These are phyloP conservation scores for Antheraea pernyi DNA, from an alignment of 1,140 invertebrate species.

Conservation along the genomic window DNA sequence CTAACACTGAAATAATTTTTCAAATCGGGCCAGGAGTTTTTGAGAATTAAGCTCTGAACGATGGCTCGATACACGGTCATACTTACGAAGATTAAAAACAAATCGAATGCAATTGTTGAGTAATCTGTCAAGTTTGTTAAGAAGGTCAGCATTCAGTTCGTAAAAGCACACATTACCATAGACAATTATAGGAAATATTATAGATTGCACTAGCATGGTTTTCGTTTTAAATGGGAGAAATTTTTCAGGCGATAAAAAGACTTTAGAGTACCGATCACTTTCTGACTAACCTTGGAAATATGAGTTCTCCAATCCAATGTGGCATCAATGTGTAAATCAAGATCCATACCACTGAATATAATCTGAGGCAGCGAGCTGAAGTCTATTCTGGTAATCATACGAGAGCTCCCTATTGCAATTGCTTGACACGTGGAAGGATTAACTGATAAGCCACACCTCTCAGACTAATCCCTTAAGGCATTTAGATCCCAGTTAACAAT, in stretches of 20 bases:
- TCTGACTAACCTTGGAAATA: background rate
- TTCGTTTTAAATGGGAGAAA: background rate
- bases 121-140: conserved; percentile 1
- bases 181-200: background rate
- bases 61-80: background rate
- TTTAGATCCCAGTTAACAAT: no score
- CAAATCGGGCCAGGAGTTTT: no score
- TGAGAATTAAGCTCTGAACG: no score
- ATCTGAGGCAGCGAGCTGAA: no score
- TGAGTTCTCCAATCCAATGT: background rate
- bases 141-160: background rate
- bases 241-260: conserved; percentile 1
- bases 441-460: no score
- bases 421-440: no score
- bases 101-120: conserved; percentile 4
- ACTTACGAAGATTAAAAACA: background rate
- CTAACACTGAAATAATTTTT: no score
- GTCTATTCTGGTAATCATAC: no score
- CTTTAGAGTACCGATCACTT: background rate
- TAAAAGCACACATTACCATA: background rate
- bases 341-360: no score
- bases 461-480: no score
- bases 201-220: background rate
- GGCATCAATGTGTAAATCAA: background rate
- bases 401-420: no score